Conservation (phyloP, 2,113 vertebrate genomes). For the Malurus alboscapulatus region DNA sequence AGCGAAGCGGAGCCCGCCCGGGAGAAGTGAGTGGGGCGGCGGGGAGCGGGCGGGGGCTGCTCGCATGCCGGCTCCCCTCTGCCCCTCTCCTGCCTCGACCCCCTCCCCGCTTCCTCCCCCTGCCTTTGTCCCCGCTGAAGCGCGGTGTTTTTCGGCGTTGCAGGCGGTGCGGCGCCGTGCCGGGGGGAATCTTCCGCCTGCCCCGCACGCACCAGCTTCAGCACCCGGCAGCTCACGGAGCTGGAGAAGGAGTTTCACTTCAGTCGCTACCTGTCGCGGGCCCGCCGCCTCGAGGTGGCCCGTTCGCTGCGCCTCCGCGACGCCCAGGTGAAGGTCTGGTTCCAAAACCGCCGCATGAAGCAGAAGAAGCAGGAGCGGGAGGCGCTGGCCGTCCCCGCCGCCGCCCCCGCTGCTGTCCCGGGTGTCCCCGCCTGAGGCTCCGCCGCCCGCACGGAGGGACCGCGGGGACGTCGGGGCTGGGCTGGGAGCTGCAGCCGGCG, state of each 20-base stretch:
- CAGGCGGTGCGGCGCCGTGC: constrained; percentile 63
- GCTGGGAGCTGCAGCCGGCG: background rate
- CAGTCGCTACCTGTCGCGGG: constrained; percentile 76
- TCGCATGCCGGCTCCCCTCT: background rate
- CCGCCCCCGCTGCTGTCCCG: background rate
- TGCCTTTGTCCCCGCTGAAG: background rate
- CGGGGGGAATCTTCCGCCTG: constrained; percentile 52
- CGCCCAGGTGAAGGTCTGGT: constrained; percentile 98
- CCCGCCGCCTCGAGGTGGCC: constrained; percentile 75
- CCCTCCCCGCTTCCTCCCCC: background rate
- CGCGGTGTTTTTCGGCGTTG: constrained; percentile 39
- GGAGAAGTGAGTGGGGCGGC: constrained; percentile 69
- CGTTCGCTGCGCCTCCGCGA: constrained; percentile 77
- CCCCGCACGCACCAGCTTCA: constrained; percentile 76
- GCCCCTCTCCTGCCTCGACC: background rate
- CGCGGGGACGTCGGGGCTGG: background rate
- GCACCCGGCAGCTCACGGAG: constrained; percentile 80
- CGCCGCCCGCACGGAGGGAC: background rate
- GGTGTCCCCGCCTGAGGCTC: background rate
- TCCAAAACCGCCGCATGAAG: constrained; percentile 98
- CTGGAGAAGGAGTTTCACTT: constrained; percentile 81
- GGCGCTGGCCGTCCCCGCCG: constrained; percentile 51
- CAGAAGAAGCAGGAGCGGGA: constrained; percentile 82
- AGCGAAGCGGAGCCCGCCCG: constrained; percentile 72
- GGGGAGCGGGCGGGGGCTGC: background rate